These are phyloP conservation scores for Bombus pascuorum DNA, from an alignment of 1,140 invertebrate genomes.

Conservation along the genomic window DNA sequence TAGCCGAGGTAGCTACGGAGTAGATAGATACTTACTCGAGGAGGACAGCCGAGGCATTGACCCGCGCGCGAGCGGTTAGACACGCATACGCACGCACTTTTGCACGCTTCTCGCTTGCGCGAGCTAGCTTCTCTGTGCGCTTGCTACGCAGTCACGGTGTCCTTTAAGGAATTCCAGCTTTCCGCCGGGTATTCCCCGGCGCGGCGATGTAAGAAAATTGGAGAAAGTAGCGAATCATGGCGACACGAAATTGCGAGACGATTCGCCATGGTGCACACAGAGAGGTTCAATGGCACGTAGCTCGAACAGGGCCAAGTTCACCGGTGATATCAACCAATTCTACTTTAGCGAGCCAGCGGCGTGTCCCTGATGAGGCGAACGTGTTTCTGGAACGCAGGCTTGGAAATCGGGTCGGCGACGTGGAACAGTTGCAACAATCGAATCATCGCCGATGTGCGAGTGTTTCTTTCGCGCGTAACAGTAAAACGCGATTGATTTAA, in stretches of 20 bases:
- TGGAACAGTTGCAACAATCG: background rate
- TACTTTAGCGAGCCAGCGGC: background rate
- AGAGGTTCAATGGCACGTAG: slow-evolving; percentile 7
- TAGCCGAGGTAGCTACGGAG: slow-evolving; percentile 51
- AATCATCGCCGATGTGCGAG: background rate
- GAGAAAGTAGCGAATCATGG: slow-evolving; percentile 17
- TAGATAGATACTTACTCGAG: slow-evolving; percentile 58
- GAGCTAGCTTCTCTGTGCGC: background rate
- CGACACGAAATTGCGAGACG: background rate
- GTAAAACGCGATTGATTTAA: background rate
- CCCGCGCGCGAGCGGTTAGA: slow-evolving; percentile 71
- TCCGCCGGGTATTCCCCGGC: background rate
- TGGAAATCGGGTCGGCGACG: slow-evolving; percentile 24
- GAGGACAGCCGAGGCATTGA: slow-evolving; percentile 77
- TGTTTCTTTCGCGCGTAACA: background rate
- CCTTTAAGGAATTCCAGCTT: slow-evolving; percentile 49
- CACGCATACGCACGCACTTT: slow-evolving; percentile 65
- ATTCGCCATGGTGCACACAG: background rate
- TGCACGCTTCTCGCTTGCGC: slow-evolving; percentile 24
- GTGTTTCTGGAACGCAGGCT: background rate
- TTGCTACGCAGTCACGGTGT: slow-evolving; percentile 17
- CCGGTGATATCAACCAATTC: background rate
- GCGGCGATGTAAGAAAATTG: slow-evolving; percentile 20
- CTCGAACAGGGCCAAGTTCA: background rate
- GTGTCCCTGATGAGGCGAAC: background rate